Evolutionary conservation across 2,888 invertebrate species (phyloP).

Genomic region (Gandaritis pyraliata): DNA sequence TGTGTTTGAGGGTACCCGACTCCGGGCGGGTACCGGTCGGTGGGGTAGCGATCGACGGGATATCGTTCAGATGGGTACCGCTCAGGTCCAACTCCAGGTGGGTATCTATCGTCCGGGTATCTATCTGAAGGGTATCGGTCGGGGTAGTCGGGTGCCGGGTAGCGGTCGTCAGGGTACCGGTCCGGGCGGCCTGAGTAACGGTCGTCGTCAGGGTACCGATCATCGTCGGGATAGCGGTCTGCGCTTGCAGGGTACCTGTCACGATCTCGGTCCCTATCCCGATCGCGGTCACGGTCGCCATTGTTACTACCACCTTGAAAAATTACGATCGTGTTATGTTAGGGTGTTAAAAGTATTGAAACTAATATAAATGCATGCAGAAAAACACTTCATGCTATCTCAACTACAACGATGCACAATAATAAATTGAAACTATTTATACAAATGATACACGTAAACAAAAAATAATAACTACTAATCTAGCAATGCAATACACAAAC

Average conservation of each 20-base stretch:
- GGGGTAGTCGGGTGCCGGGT: slow-evolving; percentile 81
- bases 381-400: slow-evolving; percentile 21
- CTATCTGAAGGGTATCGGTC: slow-evolving; percentile 63
- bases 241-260: slow-evolving; percentile 76
- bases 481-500: slow-evolving; percentile 18
- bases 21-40: slow-evolving; percentile 68
- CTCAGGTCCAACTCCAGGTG: slow-evolving; percentile 68
- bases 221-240: slow-evolving; percentile 71
- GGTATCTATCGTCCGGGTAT: slow-evolving; percentile 79
- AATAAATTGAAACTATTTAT: slow-evolving; percentile 8
- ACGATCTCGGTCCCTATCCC: slow-evolving; percentile 54
- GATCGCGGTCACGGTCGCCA: slow-evolving; percentile 49
- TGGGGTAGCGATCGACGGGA: slow-evolving; percentile 71
- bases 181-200: slow-evolving; percentile 76
- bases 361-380: slow-evolving; percentile 18
- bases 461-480: slow-evolving; percentile 19
- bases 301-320: slow-evolving; percentile 74
- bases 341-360: background rate
- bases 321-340: slow-evolving; percentile 32
- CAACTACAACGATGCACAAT: slow-evolving; percentile 11
- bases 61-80: slow-evolving; percentile 75
- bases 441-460: slow-evolving; percentile 3
- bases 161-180: slow-evolving; percentile 82
- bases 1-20: slow-evolving; percentile 69
- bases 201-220: slow-evolving; percentile 81